Evolutionary conservation across 1,140 invertebrate species (phyloP).

Genomic region (Trypoxylus dichotomus): DNA sequence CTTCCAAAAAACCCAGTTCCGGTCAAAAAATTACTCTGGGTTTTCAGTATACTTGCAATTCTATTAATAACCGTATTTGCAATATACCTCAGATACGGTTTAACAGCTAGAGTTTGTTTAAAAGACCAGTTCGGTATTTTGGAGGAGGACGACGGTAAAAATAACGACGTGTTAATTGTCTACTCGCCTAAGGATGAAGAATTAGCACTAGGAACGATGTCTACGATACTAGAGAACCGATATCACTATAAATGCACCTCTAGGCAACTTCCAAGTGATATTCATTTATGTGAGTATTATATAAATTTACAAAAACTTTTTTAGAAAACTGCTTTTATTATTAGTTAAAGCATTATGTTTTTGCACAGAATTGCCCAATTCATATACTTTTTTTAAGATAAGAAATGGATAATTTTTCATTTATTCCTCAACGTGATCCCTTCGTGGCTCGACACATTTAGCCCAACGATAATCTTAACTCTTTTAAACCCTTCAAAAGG

Average conservation of each 20-base stretch:
- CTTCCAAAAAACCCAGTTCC: slow-evolving; percentile 43
- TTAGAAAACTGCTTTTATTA: not conserved
- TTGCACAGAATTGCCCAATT: not conserved
- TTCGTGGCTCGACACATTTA: no score
- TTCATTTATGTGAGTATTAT: slow-evolving; percentile 45
- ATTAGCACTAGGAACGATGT: slow-evolving; percentile 45
- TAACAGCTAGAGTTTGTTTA: slow-evolving; percentile 42
- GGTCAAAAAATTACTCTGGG: slow-evolving; percentile 41
- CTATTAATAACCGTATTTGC: slow-evolving; percentile 39
- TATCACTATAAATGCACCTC: slow-evolving; percentile 47
- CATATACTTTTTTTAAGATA: no score
- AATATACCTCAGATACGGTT: slow-evolving; percentile 45
- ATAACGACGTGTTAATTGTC: slow-evolving; percentile 47
- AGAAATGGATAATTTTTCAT: no score
- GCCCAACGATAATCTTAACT: no score
- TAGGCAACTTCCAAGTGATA: slow-evolving; percentile 41
- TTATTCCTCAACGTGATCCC: no score
- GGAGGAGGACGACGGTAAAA: slow-evolving; percentile 50
- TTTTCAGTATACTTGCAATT: slow-evolving; percentile 37
- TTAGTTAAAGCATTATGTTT: not conserved
- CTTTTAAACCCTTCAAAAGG: no score
- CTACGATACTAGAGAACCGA: slow-evolving; percentile 46
- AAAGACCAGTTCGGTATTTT: slow-evolving; percentile 48
- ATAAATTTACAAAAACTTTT: not conserved
- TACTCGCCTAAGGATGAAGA: slow-evolving; percentile 48